Conservation (phyloP, 2,113 vertebrate species). For the human region GRCh38 chr3:174494501-174495000, state of each 20-base stretch:
- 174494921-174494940: not conserved
- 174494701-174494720: not conserved
- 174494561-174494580: too few relatives aligned
- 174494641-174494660: not conserved
- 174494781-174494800: not conserved
- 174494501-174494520: too few relatives aligned
- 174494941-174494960: slow-evolving; percentile 5
- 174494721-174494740: not conserved
- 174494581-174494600: too few relatives aligned
- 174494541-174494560: too few relatives aligned
- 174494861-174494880: not conserved
- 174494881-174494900: not conserved
- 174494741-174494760: not conserved
- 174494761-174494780: not conserved
- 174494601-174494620: too few relatives aligned
- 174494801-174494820: not conserved
- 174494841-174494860: not conserved
- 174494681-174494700: not conserved
- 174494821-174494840: not conserved
- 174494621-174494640: not conserved
- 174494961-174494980: not conserved
- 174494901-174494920: not conserved
- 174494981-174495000: slow-evolving; percentile 32
- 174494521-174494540: too few relatives aligned
- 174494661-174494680: not conserved